These are phyloP conservation scores for Macrotus californicus DNA, from an alignment of 2,113 vertebrate species.

Conservation along the genomic window DNA sequence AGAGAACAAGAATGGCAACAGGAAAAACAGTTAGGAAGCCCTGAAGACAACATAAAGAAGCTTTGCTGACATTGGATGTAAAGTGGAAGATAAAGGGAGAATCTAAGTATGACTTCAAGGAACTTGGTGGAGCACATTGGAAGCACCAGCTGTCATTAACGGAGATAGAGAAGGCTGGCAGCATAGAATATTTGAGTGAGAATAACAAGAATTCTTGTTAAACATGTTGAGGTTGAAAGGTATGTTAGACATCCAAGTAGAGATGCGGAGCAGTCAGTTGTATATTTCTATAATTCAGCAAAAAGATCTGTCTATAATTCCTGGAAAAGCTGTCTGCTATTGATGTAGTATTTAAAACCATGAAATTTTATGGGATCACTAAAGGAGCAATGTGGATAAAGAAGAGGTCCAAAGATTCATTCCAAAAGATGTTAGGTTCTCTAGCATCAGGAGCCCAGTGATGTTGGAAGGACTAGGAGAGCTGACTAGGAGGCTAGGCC, in stretches of 20 bases:
- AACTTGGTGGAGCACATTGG: not conserved
- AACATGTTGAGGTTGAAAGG: not conserved
- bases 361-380: not conserved
- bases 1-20: not conserved
- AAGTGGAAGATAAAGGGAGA: not conserved
- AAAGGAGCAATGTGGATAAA: not conserved
- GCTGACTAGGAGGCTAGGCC: not conserved
- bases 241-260: not conserved
- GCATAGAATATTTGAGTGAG: not conserved
- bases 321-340: not conserved
- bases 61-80: not conserved
- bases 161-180: not conserved
- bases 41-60: not conserved
- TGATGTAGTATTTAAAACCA: not conserved
- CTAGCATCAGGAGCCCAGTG: not conserved
- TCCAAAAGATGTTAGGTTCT: not conserved
- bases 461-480: not conserved
- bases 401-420: not conserved
- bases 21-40: not conserved
- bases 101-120: not conserved
- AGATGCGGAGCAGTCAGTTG: not conserved
- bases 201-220: not conserved
- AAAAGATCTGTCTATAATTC: not conserved
- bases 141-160: not conserved
- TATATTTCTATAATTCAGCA: not conserved